Evolutionary conservation across 2,113 vertebrate species (phyloP).

Genomic region (Tautogolabrus adspersus): DNA sequence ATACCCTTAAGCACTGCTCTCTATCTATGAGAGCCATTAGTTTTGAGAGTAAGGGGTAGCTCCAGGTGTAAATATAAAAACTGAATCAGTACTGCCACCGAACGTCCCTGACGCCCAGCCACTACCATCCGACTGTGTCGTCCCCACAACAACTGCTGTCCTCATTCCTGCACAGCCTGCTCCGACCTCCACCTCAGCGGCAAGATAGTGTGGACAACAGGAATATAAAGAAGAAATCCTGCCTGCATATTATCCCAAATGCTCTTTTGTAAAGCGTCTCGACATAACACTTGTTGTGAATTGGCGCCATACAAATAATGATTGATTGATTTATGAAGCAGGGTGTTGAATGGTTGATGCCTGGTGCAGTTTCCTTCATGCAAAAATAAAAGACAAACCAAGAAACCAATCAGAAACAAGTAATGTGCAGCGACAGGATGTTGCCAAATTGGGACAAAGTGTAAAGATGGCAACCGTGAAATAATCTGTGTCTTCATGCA

Average conservation of each 20-base stretch:
- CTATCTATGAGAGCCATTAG: not conserved
- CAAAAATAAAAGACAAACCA: not conserved
- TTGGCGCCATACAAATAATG: too few species aligned
- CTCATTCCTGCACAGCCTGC: too few species aligned
- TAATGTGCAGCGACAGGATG: not conserved
- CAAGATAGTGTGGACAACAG: too few species aligned
- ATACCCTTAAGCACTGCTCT: conserved; percentile 1
- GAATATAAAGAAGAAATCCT: too few species aligned
- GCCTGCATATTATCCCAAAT: too few species aligned
- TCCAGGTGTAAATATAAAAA: conserved; percentile 19
- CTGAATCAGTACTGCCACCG: too few species aligned
- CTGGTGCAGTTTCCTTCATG: not conserved
- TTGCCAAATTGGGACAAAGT: conserved; percentile 36
- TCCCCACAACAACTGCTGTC: too few species aligned
- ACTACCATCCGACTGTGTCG: too few species aligned
- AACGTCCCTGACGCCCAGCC: too few species aligned
- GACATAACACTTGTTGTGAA: too few species aligned
- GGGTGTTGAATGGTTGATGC: not conserved
- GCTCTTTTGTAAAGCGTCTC: too few species aligned
- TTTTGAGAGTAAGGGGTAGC: not conserved
- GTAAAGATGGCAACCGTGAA: conserved; percentile 26
- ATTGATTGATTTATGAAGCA: not conserved
- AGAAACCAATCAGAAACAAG: conserved; percentile 3
- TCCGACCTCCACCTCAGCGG: too few species aligned
- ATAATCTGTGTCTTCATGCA: conserved; percentile 3